Evolutionary conservation across 2,888 invertebrate genomes (phyloP).

Genomic region (Ophioninae sp.): DNA sequence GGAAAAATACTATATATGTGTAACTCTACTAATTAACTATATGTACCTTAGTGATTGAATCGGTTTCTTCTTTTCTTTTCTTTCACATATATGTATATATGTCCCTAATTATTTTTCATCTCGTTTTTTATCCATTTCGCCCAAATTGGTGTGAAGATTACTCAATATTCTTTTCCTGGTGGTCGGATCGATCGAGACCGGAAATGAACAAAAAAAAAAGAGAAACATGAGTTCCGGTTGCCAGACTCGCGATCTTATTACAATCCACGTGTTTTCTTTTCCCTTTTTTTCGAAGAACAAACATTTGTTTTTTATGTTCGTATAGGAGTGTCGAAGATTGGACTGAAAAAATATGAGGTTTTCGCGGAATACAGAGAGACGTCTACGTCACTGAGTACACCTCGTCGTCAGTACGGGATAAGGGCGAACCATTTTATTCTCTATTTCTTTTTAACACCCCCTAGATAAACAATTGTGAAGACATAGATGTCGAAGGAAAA

Average conservation of each 20-base stretch:
- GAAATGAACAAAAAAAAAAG: slow-evolving; percentile 19
- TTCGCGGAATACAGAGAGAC: not conserved
- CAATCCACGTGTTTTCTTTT: slow-evolving; percentile 35
- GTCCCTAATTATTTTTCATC: slow-evolving; percentile 13
- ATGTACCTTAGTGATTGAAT: slow-evolving; percentile 61
- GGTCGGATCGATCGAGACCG: slow-evolving; percentile 21
- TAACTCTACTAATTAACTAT: slow-evolving; percentile 56
- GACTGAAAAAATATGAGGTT: slow-evolving; percentile 32
- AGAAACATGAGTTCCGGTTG: not conserved
- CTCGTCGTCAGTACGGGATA: slow-evolving; percentile 22
- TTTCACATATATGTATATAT: not conserved
- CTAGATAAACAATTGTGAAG: no score
- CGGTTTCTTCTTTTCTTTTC: slow-evolving; percentile 40
- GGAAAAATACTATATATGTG: slow-evolving; percentile 66
- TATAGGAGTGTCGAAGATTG: slow-evolving; percentile 18
- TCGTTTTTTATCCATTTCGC: not conserved
- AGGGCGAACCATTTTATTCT: not conserved
- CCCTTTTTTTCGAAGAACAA: not conserved
- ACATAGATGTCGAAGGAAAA: no score
- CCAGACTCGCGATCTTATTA: slow-evolving; percentile 1
- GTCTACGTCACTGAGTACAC: slow-evolving; percentile 34
- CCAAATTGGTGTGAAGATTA: slow-evolving; percentile 4
- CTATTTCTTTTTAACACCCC: no score
- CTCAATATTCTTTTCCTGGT: slow-evolving; percentile 2
- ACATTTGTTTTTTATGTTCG: not conserved